These are phyloP conservation scores for Cirrhinus mrigala DNA, from an alignment of 2,797 vertebrate species.

Conservation along the genomic window DNA sequence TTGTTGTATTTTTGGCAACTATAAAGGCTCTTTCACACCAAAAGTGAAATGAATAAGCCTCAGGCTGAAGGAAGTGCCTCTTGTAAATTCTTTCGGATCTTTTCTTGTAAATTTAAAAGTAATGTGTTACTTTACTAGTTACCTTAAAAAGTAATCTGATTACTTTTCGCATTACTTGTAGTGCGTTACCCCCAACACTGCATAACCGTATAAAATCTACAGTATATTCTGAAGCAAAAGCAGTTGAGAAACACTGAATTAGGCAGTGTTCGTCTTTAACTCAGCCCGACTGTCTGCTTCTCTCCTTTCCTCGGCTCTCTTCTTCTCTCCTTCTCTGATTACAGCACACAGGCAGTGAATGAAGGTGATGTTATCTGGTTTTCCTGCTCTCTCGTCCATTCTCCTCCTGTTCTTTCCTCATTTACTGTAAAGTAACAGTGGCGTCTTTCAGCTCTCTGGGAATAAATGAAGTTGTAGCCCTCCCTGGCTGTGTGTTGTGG, in stretches of 20 bases:
- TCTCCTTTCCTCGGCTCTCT: conserved; percentile 17
- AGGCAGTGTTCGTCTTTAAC: conserved; percentile 19
- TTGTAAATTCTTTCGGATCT: not conserved
- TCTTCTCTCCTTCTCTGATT: conserved; percentile 40
- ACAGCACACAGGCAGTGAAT: conserved; percentile 33
- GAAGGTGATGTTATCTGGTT: conserved; percentile 33
- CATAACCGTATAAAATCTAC: not conserved
- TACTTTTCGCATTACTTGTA: not conserved
- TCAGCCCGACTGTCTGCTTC: not conserved
- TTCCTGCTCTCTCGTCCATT: conserved; percentile 34
- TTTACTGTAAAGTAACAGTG: conserved; percentile 40
- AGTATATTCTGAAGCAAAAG: not conserved
- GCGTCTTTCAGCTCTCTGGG: conserved; percentile 42
- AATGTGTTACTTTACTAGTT: too few species aligned
- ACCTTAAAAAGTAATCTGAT: not conserved
- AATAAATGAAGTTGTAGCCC: conserved; percentile 50
- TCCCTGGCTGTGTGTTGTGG: conserved; percentile 30
- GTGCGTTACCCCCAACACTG: not conserved
- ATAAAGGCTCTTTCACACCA: not conserved
- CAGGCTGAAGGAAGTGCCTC: not conserved
- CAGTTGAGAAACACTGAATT: conserved; percentile 20
- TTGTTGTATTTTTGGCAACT: not conserved
- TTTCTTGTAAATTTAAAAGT: not conserved
- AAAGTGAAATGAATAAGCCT: not conserved
- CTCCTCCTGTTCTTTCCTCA: conserved; percentile 13